Conservation (phyloP, 2,113 vertebrate genomes). For the Mixornis gularis region DNA sequence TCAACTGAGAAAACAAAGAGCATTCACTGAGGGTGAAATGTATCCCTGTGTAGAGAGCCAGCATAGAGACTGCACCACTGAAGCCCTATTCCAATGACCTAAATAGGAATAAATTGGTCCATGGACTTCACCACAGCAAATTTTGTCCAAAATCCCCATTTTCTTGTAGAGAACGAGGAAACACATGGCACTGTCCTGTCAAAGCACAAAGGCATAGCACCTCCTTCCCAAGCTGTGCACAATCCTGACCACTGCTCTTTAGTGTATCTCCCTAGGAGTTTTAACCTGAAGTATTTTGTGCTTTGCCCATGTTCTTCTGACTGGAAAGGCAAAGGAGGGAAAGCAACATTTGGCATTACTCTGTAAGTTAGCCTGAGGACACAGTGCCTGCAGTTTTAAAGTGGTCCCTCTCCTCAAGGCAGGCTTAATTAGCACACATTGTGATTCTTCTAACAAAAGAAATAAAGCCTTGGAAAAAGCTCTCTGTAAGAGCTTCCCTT, state of each 20-base stretch:
- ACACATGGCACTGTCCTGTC: background rate
- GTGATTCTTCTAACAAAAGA: background rate
- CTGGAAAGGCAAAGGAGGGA: background rate
- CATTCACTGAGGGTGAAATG: slow-evolving; percentile 52
- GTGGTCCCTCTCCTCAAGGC: background rate
- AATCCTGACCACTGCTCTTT: background rate
- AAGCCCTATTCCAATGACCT: slow-evolving; percentile 39
- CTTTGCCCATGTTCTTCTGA: background rate
- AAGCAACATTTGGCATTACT: background rate
- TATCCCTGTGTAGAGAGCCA: slow-evolving; percentile 22
- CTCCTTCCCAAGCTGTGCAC: background rate
- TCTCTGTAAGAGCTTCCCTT: background rate
- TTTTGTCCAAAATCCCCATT: background rate
- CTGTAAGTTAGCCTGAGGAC: fast-evolving
- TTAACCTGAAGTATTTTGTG: background rate
- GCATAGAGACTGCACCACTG: background rate
- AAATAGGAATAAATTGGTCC: slow-evolving; percentile 50
- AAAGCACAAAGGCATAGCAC: background rate
- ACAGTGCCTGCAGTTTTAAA: background rate
- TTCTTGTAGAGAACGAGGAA: background rate
- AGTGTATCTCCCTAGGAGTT: background rate
- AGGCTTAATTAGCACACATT: fast-evolving
- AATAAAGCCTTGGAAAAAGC: fast-evolving
- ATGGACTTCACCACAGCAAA: background rate
- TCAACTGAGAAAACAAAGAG: slow-evolving; percentile 53